These are phyloP conservation scores for Rhingia campestris DNA, from an alignment of 2,888 invertebrate species.

Conservation along the genomic window DNA sequence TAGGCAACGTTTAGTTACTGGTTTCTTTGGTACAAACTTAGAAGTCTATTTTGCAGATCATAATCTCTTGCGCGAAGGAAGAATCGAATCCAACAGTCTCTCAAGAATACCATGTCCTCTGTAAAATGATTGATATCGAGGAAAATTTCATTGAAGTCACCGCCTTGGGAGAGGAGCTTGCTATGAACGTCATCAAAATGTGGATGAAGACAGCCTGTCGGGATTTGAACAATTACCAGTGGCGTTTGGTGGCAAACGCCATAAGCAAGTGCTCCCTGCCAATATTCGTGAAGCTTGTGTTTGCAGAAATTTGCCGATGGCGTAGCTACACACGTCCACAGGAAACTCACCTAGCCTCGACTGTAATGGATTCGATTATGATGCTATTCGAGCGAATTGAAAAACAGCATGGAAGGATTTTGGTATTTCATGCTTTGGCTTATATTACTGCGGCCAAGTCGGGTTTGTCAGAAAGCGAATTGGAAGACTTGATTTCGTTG, in stretches of 20 bases:
- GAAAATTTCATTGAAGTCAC: constrained; percentile 95
- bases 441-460: constrained; percentile 99
- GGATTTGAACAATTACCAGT: constrained; percentile 95
- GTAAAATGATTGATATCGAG: constrained; percentile 94
- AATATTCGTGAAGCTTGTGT: constrained; percentile 98
- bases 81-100: constrained; percentile 93
- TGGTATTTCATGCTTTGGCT: constrained; percentile 96
- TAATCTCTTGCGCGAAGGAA: constrained; percentile 95
- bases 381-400: constrained; percentile 97
- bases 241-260: constrained; percentile 96
- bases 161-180: constrained; percentile 95
- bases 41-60: constrained; percentile 85
- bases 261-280: constrained; percentile 96
- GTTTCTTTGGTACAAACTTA: constrained; percentile 17
- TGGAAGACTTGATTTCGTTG: constrained; percentile 97
- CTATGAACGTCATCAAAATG: constrained; percentile 93
- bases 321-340: constrained; percentile 96
- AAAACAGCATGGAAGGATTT: constrained; percentile 95
- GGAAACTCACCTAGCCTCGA: constrained; percentile 95
- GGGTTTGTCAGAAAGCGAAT: constrained; percentile 96
- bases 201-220: constrained; percentile 96
- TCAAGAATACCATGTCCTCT: constrained; percentile 91
- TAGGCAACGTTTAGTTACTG: background rate
- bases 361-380: constrained; percentile 98
- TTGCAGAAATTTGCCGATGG: constrained; percentile 98